Evolutionary conservation across 1,140 invertebrate species (phyloP), one percentile per base, ranked within the genome.

Genomic region (Scaptomyza pallida): DNA sequence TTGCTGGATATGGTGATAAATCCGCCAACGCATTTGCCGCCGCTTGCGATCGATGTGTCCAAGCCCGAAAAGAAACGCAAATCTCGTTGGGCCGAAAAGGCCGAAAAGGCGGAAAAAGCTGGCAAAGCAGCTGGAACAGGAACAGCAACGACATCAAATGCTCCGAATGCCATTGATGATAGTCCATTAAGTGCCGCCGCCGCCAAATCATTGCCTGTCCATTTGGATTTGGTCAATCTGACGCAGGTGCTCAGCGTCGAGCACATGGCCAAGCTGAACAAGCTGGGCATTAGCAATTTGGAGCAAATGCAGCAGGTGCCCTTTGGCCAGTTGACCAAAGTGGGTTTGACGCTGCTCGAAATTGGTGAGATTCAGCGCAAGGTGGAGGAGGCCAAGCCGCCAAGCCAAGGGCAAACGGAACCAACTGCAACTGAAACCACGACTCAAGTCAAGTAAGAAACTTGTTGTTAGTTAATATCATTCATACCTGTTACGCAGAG

Each of bases 311-410:
- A 92, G 62, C 92, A 93, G 76, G 89, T 94, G 12, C 93, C 93
- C 26, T 92, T 94, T 61, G 92, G 93, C 13, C 93, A 94, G 74
- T 70, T 94, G 40, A 94, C 93, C 70, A 92, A 93, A 72, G 92
- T 93, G 74, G 93, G 93, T 5, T 90, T 94, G 30, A 93, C 93
- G 2, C 81, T 93, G 51, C 92, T 92, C 75, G 93, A 94, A 85
- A 93, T 94, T 17, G 93, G 93, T 26, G 93, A 94, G 86, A 93
- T 94, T 62, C 93, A 94, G 81, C 85, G 93, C 30, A 93, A 93
- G 83, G 93, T 93, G n/a, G 69, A 68, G 6, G 68, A 72, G 23
- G 62, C 86, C 9, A 86, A 85, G 50, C 54, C 55, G 0, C 55
- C 23, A 26, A 23, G 21, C 21, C 21, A 23, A 61, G 21, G 15